phyloP scores from a whole-genome alignment of 2,797 vertebrate species.

The Trichosurus vulpecula region DNA sequence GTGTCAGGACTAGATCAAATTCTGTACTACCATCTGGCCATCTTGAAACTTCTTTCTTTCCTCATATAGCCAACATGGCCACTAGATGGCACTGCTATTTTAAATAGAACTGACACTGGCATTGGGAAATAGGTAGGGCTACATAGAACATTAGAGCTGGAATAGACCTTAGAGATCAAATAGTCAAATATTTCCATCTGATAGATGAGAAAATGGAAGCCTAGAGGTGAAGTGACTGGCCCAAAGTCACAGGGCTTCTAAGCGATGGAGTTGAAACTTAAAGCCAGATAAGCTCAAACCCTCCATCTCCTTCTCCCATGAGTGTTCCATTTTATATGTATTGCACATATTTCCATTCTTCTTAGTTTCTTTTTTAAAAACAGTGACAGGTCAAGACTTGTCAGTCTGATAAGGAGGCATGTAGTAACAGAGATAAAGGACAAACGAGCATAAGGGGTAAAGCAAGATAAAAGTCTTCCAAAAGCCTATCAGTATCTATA shows the following conservation, averaged over 20 bases:
- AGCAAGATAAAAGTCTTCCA: neutral
- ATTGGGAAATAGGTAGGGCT: neutral
- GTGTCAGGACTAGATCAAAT: conserved; percentile 21
- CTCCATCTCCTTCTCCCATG: neutral
- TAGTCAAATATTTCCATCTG: neutral
- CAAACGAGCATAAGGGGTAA: neutral
- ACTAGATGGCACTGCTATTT: conserved; percentile 77
- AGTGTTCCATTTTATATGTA: neutral
- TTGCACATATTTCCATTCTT: neutral
- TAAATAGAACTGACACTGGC: conserved; percentile 62
- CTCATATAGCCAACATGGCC: conserved; percentile 45
- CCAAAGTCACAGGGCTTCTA: neutral
- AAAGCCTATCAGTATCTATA: neutral
- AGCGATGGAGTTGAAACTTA: neutral
- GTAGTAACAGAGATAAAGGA: neutral
- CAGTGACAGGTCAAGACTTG: neutral
- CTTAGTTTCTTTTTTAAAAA: neutral
- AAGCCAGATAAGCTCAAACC: neutral
- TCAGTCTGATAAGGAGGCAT: neutral
- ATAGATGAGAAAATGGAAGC: neutral
- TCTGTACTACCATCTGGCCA: conserved; percentile 54
- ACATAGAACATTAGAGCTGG: neutral
- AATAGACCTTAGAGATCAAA: neutral
- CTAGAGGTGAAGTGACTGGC: neutral
- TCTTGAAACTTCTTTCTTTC: conserved; percentile 55